Evolutionary conservation across 2,113 vertebrate genomes (phyloP), one percentile per base, ranked within the genome.

Genomic region (Nymphicus hollandicus): DNA sequence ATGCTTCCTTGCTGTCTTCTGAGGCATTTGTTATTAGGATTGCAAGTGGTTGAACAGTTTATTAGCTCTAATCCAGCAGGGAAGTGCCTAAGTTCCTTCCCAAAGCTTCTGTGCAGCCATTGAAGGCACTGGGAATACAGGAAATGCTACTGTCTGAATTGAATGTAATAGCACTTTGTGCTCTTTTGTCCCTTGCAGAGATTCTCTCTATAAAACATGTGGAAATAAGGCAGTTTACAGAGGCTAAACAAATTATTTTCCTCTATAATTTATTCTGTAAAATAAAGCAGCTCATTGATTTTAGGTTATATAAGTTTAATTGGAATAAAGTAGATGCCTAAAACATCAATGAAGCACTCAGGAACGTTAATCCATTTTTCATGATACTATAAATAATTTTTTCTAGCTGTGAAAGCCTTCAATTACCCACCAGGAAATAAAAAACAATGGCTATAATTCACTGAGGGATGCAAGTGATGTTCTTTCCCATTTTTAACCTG

Each of bases 301-400:
- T 95, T 95, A 88, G 80, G 84, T 93, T 88, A 93, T 65, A 91
- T 68, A 96, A 92, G 37, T 96, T 96, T 96, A 94, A 93, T 72
- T 94, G 83, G 77, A 96, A 93, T 79, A 76, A 94, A 94, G 56
- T 71, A 91, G 64, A 93, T 74, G 79, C 50, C 88, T 95, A 74
- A 92, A 94, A 83, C 77, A 79, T 87, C 90, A 91, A 56, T 87
- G 86, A 91, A 94, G 41, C 86, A 95, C 80, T 88, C 77, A 81
- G 65, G 49, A 86, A 96, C 96, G 91, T 86, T 65, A 96, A 96
- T 95, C 56, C 47, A 95, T 93, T 96, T 96, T 94, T 93, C 93
- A 87, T 91, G 92, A 86, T 81, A 91, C 86, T 96, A 92, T 95
- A 94, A 96, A 96, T 96, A 91, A 80, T 93, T 96, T 95, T 69